phyloP scores from a whole-genome alignment of 2,888 invertebrate genomes.

The Hipparchia sbordonii region DNA sequence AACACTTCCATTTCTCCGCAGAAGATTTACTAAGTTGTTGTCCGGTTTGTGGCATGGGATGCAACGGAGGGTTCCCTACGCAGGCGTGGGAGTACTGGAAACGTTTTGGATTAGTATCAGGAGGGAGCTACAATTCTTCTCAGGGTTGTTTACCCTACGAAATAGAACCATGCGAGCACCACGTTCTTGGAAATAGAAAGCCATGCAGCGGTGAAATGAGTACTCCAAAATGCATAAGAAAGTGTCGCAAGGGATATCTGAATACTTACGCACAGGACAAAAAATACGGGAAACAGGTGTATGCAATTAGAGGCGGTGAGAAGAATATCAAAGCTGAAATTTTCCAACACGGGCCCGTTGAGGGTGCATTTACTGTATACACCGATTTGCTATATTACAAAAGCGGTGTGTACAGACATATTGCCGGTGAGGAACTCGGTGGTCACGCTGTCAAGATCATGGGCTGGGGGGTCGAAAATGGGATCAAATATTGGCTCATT shows the following conservation, averaged over 20 bases:
- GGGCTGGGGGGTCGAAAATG: conserved; percentile 94
- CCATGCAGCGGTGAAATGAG: conserved; percentile 86
- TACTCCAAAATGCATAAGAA: conserved; percentile 90
- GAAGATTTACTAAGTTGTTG: conserved; percentile 94
- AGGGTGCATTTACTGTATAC: conserved; percentile 94
- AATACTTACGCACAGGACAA: conserved; percentile 88
- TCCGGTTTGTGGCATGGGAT: conserved; percentile 89
- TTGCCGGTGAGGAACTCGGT: conserved; percentile 87
- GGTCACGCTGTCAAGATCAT: conserved; percentile 94
- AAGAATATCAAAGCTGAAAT: conserved; percentile 91
- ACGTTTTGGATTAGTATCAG: conserved; percentile 92
- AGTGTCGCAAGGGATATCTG: conserved; percentile 87
- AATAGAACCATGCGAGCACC: conserved; percentile 95
- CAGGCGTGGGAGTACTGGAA: conserved; percentile 95
- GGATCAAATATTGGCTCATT: conserved; percentile 93
- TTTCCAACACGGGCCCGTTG: conserved; percentile 93
- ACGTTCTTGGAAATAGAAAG: conserved; percentile 89
- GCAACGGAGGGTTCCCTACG: conserved; percentile 90
- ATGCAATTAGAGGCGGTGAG: conserved; percentile 83
- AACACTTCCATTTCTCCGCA: conserved; percentile 90
- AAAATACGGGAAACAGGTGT: conserved; percentile 87
- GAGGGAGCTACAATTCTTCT: conserved; percentile 89
- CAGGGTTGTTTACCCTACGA: conserved; percentile 95
- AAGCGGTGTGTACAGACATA: conserved; percentile 87
- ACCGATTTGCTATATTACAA: conserved; percentile 93